A percentile compares a stretch with the other conserved stretches of the same genome.
phyloP scores from a whole-genome alignment of 2,113 vertebrate species.

The Trachemys scripta region DNA sequence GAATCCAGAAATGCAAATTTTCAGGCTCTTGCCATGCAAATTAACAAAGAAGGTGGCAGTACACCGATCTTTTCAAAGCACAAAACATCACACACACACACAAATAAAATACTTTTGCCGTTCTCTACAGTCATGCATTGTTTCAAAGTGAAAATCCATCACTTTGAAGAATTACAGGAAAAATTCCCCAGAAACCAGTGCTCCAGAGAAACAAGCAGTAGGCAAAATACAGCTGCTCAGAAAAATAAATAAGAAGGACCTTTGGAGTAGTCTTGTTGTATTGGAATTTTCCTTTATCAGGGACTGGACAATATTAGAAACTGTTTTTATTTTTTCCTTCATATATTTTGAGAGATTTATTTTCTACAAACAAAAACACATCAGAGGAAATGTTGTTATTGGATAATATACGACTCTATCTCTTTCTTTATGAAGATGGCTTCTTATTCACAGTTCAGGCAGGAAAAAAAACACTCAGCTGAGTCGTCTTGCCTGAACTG shows the following conservation, averaged over 20 bases:
- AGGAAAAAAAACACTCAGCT: not conserved
- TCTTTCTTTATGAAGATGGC: not conserved
- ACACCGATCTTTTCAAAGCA: slow-evolving; percentile 54
- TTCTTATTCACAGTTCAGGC: not conserved
- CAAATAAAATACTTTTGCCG: slow-evolving; percentile 26
- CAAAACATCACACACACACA: not conserved
- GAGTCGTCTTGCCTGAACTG: not conserved
- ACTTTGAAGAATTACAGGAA: slow-evolving; percentile 71
- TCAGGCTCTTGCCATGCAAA: slow-evolving; percentile 21
- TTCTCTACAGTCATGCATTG: slow-evolving; percentile 40
- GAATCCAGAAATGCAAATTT: slow-evolving; percentile 48
- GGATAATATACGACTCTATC: not conserved
- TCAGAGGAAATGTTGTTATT: not conserved
- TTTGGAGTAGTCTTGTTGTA: slow-evolving; percentile 35
- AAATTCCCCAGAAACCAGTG: slow-evolving; percentile 51
- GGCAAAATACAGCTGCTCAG: slow-evolving; percentile 50
- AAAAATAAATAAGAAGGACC: slow-evolving; percentile 58
- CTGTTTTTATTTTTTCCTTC: slow-evolving; percentile 32
- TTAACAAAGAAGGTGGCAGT: not conserved
- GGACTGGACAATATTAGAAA: slow-evolving; percentile 17
- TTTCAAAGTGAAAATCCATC: slow-evolving; percentile 68
- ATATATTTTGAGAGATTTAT: not conserved
- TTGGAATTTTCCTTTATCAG: slow-evolving; percentile 44
- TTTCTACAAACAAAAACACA: not conserved
- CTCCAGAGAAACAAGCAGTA: slow-evolving; percentile 8